Conservation (phyloP, 1,140 invertebrate species). For the Melitaea cinxia region DNA sequence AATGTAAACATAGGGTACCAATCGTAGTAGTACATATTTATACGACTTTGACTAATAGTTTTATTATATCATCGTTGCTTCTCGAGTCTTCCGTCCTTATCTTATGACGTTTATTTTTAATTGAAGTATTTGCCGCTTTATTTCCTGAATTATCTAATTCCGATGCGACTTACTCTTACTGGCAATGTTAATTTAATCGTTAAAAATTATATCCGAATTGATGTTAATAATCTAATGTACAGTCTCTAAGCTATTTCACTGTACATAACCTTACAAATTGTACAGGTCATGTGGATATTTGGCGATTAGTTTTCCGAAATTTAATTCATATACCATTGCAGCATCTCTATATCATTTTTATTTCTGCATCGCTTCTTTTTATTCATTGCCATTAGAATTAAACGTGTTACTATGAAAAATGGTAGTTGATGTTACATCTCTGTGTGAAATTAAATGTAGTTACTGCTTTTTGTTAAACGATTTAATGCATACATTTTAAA, state of each 20-base stretch:
- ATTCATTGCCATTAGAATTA: slow-evolving; percentile 60
- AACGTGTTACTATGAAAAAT: slow-evolving; percentile 77
- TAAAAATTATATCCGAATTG: slow-evolving; percentile 29
- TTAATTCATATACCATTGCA: slow-evolving; percentile 59
- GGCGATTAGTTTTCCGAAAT: slow-evolving; percentile 75
- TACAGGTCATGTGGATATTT: slow-evolving; percentile 82
- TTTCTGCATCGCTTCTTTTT: slow-evolving; percentile 63
- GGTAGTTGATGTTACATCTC: slow-evolving; percentile 67
- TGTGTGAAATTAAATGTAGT: slow-evolving; percentile 48
- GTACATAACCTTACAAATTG: slow-evolving; percentile 64
- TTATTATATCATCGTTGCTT: slow-evolving; percentile 64
- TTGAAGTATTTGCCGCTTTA: slow-evolving; percentile 20
- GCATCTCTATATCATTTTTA: slow-evolving; percentile 58
- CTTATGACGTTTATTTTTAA: slow-evolving; percentile 47
- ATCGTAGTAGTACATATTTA: slow-evolving; percentile 55
- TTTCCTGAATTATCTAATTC: slow-evolving; percentile 20
- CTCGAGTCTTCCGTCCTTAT: slow-evolving; percentile 78
- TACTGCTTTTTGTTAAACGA: slow-evolving; percentile 52
- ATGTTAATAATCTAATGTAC: slow-evolving; percentile 34
- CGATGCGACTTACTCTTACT: slow-evolving; percentile 28
- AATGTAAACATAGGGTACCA: slow-evolving; percentile 77
- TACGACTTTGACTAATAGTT: slow-evolving; percentile 54
- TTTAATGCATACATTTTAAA: slow-evolving; percentile 41
- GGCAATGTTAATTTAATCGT: slow-evolving; percentile 35
- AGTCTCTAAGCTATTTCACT: slow-evolving; percentile 38